Evolutionary conservation across 2,797 vertebrate species (phyloP).

Genomic region (Parambassis ranga): DNA sequence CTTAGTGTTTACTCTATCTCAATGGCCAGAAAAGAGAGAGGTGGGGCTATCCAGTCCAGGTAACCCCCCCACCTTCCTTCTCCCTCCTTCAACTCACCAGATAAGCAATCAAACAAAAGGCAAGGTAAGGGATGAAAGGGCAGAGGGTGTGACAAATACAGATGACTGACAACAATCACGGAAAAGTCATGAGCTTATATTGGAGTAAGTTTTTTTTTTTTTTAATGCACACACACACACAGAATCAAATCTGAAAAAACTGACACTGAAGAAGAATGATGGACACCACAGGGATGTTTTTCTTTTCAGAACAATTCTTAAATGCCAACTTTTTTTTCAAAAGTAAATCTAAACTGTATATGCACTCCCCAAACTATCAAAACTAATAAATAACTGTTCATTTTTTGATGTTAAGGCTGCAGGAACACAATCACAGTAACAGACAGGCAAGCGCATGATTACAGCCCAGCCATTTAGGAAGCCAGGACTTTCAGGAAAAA

Average conservation of each 20-base stretch:
- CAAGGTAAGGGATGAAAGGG: slow-evolving; percentile 36
- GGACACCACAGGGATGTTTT: too few relatives aligned
- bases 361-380: too few relatives aligned
- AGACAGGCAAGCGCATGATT: too few relatives aligned
- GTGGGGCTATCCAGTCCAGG: slow-evolving; percentile 71
- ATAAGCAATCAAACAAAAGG: slow-evolving; percentile 66
- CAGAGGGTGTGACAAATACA: slow-evolving; percentile 44
- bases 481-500: too few relatives aligned
- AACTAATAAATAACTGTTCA: too few relatives aligned
- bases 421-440: too few relatives aligned
- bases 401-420: too few relatives aligned
- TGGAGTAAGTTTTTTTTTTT: slow-evolving; percentile 16
- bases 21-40: slow-evolving; percentile 62
- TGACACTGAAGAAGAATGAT: not conserved
- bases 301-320: too few relatives aligned
- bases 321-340: too few relatives aligned
- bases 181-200: slow-evolving; percentile 18
- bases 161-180: slow-evolving; percentile 49
- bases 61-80: slow-evolving; percentile 53
- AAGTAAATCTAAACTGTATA: too few relatives aligned
- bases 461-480: too few relatives aligned
- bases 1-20: slow-evolving; percentile 79
- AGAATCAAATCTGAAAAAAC: not conserved
- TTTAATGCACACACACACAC: too few relatives aligned
- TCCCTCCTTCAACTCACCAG: slow-evolving; percentile 56